These are phyloP conservation scores for Montipora capitata DNA, from an alignment of 92 coral and sea anemone genomes.

Conservation along the genomic window DNA sequence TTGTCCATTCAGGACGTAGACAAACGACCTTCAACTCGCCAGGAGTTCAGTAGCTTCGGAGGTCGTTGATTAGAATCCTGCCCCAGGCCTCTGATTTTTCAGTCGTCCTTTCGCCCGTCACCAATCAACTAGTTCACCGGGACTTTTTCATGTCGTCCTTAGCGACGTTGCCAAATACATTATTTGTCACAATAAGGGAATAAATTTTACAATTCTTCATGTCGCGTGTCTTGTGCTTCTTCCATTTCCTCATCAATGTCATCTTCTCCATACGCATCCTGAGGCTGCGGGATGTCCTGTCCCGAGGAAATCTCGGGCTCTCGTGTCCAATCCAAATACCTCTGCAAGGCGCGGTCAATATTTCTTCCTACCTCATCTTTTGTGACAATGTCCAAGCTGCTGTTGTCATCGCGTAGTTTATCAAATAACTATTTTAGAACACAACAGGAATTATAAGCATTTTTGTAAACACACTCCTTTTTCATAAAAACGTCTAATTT, in stretches of 20 bases:
- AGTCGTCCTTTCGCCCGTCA: no score
- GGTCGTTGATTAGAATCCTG: no score
- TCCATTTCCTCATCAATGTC: conserved; percentile 10
- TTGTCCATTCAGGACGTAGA: no score
- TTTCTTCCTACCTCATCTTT: conserved; percentile 32
- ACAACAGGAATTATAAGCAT: neutral
- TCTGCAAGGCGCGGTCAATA: conserved; percentile 27
- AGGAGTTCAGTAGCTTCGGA: no score
- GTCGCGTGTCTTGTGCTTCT: neutral
- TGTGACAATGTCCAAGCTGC: conserved; percentile 26
- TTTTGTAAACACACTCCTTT: no score
- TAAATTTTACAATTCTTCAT: conserved; percentile 14
- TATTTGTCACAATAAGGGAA: neutral
- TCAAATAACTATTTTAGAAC: conserved; percentile 10
- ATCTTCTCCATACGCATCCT: conserved; percentile 64
- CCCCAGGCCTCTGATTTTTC: no score
- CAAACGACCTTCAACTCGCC: no score
- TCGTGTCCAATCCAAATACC: conserved; percentile 34
- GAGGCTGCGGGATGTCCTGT: conserved; percentile 49
- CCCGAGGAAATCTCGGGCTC: conserved; percentile 71
- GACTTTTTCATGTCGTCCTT: no score
- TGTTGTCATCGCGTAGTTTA: conserved; percentile 38
- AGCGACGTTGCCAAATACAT: no score
- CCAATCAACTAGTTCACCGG: no score
- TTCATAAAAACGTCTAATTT: no score